phyloP scores from a whole-genome alignment of 1,140 invertebrate species.

The Trissolcus basalis region DNA sequence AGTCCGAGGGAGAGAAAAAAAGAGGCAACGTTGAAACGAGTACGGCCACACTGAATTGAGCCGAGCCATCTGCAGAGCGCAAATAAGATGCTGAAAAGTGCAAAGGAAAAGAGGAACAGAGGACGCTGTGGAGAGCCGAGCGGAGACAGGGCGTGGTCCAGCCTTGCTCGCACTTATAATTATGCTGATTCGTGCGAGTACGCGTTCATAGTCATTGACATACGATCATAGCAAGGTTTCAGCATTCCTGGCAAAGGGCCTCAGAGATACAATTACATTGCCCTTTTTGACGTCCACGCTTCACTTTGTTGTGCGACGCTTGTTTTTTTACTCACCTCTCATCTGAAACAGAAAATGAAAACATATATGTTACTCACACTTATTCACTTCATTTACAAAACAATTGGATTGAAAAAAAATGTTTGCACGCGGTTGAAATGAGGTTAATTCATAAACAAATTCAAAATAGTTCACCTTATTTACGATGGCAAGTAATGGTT shows the following conservation, averaged over 20 bases:
- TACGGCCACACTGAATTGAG: too few relatives aligned
- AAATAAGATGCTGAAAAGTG: conserved; percentile 51
- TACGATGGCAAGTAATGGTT: too few relatives aligned
- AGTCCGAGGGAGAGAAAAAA: conserved; percentile 49
- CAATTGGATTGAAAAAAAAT: too few relatives aligned
- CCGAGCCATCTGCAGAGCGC: conserved; percentile 45
- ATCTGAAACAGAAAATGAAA: not conserved
- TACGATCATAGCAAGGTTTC: conserved; percentile 65
- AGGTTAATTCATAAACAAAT: too few relatives aligned
- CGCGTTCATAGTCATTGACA: conserved; percentile 66
- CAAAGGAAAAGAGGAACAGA: conserved; percentile 38
- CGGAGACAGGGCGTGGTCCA: conserved; percentile 76
- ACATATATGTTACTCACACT: not conserved
- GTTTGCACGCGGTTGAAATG: too few relatives aligned
- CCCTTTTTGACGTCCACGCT: conserved; percentile 22
- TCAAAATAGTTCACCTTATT: too few relatives aligned
- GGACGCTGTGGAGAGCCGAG: conserved; percentile 65
- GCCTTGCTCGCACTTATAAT: conserved; percentile 74
- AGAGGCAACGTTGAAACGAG: conserved; percentile 57
- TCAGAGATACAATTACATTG: conserved; percentile 33
- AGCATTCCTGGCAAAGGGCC: conserved; percentile 51
- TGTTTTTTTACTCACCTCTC: conserved; percentile 4
- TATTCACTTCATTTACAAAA: too few relatives aligned
- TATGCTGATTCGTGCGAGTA: conserved; percentile 72
- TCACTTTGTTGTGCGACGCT: not conserved